Percentiles rank a stretch among this genome's conserved stretches.
phyloP scores from a whole-genome alignment of 1,140 invertebrate species.

The Plutomurus gul region DNA sequence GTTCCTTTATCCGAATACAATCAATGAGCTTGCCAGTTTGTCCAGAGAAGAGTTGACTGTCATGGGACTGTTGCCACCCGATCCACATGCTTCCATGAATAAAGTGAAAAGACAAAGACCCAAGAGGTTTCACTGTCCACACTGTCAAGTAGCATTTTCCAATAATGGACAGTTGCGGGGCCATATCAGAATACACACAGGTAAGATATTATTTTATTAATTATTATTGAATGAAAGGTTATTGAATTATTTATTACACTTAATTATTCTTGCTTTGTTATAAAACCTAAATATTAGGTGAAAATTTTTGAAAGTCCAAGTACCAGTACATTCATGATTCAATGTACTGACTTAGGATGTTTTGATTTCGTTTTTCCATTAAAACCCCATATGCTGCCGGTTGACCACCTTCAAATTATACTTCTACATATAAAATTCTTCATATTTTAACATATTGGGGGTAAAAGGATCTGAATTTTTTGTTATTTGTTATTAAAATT shows the following conservation, averaged over 20 bases:
- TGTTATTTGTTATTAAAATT: too few relatives aligned
- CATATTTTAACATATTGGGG: too few relatives aligned
- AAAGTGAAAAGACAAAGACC: constrained; percentile 78
- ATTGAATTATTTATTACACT: too few relatives aligned
- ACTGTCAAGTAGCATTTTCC: constrained; percentile 86
- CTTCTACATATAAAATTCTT: too few relatives aligned
- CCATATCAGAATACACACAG: constrained; percentile 88
- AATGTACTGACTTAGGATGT: too few relatives aligned
- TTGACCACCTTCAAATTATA: too few relatives aligned
- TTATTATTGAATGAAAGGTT: too few relatives aligned
- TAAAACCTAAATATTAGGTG: neutral
- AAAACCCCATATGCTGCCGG: too few relatives aligned
- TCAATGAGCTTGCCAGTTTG: constrained; percentile 52
- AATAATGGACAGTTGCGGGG: constrained; percentile 92
- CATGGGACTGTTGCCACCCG: constrained; percentile 50
- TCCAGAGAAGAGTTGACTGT: constrained; percentile 48
- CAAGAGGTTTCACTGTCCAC: constrained; percentile 85
- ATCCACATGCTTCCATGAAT: constrained; percentile 52
- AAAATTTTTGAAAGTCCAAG: neutral
- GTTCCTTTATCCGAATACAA: constrained; percentile 41
- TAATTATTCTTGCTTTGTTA: too few relatives aligned
- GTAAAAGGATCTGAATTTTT: too few relatives aligned
- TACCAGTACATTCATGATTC: too few relatives aligned
- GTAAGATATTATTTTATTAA: constrained; percentile 60
- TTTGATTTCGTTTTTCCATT: too few relatives aligned